Evolutionary conservation across 2,888 invertebrate genomes (phyloP), one percentile per base, ranked within the genome.

Genomic region (Brenthis hecate): DNA sequence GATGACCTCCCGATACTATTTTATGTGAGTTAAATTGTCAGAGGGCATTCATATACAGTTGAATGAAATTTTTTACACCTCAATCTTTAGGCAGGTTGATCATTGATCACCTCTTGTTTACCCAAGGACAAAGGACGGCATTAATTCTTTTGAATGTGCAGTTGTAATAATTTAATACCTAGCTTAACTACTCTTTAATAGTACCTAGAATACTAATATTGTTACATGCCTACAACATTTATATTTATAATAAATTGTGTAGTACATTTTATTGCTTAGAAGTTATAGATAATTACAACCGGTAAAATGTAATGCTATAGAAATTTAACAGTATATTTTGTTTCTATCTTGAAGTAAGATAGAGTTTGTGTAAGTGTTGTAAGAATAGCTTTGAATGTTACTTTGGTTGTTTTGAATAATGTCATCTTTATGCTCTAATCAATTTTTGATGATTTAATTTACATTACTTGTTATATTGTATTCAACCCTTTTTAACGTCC

Each of bases 51-150:
- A 57, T 69, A 56, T 72, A 69, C 72, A 80, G 77, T 79, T 84
- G 81, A 82, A 80, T 82, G 79, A 73, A 73, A 76, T 82, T 83
- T 81, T 85, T 85, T 81, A 79, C 78, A 78, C 85, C 85, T 88
- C 82, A 83, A 84, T 85, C 85, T 85, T 84, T 78, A 81, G 80
- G 79, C 79, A 80, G 79, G 75, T 77, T 32, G 56, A 50, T 79
- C 89, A 89, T 91, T 84, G 89, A 90, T 91, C 91, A 86, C 71
- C 74, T 77, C 86, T 88, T 85, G 85, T 89, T 89, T 86, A 81
- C 75, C 75, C 82, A 86, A 87, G 85, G 84, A 83, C 84, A 80
- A 72, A 80, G 76, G 73, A 76, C 72, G 81, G 75, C 78, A 78
- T 75, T 79, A 78, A 56, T 47, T 61, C 58, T 56, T 65, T 65